Percentiles rank a stretch among this genome's conserved stretches.
Evolutionary conservation across 2,113 vertebrate genomes (phyloP).

Genomic region (Pseudopodoces humilis): DNA sequence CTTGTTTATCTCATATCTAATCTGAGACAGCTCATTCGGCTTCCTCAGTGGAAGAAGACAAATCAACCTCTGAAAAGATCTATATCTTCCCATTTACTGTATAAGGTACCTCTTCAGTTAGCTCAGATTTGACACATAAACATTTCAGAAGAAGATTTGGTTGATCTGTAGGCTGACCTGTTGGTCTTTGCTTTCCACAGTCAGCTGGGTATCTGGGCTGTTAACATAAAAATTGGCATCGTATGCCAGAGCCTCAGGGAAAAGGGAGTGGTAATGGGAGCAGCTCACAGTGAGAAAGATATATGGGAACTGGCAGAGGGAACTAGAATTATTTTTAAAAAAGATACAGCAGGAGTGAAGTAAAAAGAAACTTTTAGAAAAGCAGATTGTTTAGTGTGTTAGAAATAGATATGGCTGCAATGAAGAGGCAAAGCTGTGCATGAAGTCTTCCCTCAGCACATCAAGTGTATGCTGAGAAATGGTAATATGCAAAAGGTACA

Average conservation of each 20-base stretch:
- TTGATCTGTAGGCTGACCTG: slow-evolving; percentile 2
- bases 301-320: neutral
- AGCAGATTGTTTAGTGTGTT: neutral
- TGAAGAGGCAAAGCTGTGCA: neutral
- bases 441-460: neutral
- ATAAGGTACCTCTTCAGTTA: neutral
- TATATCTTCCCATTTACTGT: neutral
- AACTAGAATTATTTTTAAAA: neutral
- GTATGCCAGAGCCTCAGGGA: neutral
- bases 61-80: neutral
- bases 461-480: neutral
- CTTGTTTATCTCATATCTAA: slow-evolving; percentile 2
- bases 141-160: neutral
- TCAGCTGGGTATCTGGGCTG: neutral
- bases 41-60: neutral
- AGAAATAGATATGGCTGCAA: neutral
- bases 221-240: neutral
- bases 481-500: neutral
- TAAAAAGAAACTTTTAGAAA: neutral
- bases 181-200: neutral
- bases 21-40: neutral
- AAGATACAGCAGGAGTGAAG: neutral
- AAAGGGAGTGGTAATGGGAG: neutral
- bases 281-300: neutral
- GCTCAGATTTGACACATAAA: neutral